Conservation (phyloP, 2,797 vertebrate genomes). For the Chloroceryle inda region DNA sequence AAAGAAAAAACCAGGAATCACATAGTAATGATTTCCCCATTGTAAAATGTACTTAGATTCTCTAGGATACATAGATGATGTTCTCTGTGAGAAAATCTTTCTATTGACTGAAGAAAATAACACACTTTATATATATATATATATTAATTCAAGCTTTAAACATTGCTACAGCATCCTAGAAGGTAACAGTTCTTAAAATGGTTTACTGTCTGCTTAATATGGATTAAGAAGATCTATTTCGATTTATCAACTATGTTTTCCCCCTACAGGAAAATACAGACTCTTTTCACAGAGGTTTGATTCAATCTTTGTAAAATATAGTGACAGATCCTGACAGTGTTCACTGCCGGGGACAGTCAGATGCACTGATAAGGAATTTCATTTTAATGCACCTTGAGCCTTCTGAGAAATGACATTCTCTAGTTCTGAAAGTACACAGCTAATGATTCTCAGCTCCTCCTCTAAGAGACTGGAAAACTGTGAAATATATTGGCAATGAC, state of each 20-base stretch:
- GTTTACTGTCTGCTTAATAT: not conserved
- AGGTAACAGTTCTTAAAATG: not conserved
- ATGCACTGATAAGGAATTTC: not conserved
- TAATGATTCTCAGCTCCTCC: not conserved
- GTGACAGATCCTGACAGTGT: not conserved
- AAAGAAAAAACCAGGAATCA: not conserved
- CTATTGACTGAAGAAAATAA: not conserved
- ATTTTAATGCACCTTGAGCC: not conserved
- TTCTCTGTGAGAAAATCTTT: not conserved
- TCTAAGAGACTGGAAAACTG: not conserved
- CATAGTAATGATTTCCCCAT: not conserved
- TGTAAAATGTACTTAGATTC: not conserved
- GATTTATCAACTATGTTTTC: not conserved
- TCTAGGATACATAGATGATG: not conserved
- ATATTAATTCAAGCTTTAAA: not conserved
- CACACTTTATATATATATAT: not conserved
- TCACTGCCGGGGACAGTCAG: not conserved
- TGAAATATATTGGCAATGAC: not conserved
- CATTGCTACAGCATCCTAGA: not conserved
- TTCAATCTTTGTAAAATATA: not conserved
- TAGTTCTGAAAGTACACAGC: not conserved
- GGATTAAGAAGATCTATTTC: not conserved
- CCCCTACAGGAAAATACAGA: not conserved
- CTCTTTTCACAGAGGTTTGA: not conserved
- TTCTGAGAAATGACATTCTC: not conserved